Base-by-base conservation (phyloP, 2,113 vertebrate species). In the Neotoma lepida region DNA sequence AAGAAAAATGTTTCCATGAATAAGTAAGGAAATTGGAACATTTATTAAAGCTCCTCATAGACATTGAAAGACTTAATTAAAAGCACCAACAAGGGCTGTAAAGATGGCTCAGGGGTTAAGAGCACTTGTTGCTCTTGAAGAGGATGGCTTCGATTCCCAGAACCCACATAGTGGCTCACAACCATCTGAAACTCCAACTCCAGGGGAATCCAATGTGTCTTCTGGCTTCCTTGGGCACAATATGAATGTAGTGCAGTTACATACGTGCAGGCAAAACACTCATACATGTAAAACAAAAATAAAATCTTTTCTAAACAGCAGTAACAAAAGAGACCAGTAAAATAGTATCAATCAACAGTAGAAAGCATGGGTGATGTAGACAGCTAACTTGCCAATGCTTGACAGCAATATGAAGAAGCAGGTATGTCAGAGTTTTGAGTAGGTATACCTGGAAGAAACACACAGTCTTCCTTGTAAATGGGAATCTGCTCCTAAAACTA, bases 11-110 rank as follows among this genome's bases (percentile, higher is more conserved):
- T 88, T 44, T 92, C 77, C 30, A 80, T 58, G 66, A 86, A 49
- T 51, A 88, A 96, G 68, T 90, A 82, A 84, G 68, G 54, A 95
- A 94, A 58, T 5, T 0, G 26, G 64, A 28, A 46, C 58, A 46
- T 61, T 95, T 93, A 86, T 88, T 85, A 88, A 90, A 90, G 22
- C 71, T 86, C 22, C 80, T 56, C 10, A 74, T 1, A 89, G 88
- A 88, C 35, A 85, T 76, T 76, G 80, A 89, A 93, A 89, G 68
- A 74, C 61, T 71, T 76, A 74, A 88, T 28, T 35, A 66, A 28
- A 73, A 78, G 15, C 49, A 26, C 39, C 56, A 84, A 63, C 56
- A 81, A 58, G 24, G 26, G n/a, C n/a, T 82, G n/a, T 14, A 82
- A 56, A 82, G 39, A 84, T 30, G 80, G 39, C 80, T 84, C 56